phyloP scores from a whole-genome alignment of 2,797 vertebrate genomes.

The Paedocypris micromegethes region DNA sequence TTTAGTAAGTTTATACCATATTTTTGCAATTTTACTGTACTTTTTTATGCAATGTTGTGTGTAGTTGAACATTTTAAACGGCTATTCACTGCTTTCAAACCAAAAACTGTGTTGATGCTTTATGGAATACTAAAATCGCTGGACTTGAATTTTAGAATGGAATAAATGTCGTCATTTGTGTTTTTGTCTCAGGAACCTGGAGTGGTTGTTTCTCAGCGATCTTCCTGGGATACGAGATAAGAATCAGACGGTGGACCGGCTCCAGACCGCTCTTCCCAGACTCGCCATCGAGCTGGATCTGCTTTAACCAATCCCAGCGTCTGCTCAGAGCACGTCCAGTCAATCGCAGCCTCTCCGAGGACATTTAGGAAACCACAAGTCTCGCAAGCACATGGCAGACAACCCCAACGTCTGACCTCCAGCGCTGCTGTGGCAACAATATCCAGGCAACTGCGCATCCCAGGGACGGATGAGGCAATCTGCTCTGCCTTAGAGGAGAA shows the following conservation, averaged over 20 bases:
- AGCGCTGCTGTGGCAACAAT: conserved; percentile 11
- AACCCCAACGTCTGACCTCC: conserved; percentile 14
- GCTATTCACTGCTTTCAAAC: no score
- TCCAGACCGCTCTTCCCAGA: conserved; percentile 76
- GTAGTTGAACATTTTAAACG: no score
- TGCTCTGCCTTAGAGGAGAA: background rate
- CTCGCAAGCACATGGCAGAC: background rate
- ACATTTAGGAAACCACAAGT: background rate
- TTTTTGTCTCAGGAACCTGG: conserved; percentile 74
- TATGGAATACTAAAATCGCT: no score
- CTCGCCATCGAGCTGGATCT: conserved; percentile 78
- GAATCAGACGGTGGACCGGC: conserved; percentile 63
- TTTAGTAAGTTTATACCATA: no score
- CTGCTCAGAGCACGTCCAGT: background rate
- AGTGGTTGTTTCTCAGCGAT: conserved; percentile 84
- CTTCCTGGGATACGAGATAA: conserved; percentile 83
- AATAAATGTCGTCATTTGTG: background rate
- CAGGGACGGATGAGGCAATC: background rate
- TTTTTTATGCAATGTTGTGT: no score
- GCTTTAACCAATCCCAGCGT: conserved; percentile 57
- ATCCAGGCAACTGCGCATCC: conserved; percentile 23
- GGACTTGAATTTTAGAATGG: no score
- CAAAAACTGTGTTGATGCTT: no score
- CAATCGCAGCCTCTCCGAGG: background rate
- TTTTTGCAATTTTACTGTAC: no score